These are phyloP conservation scores for Eptesicus fuscus DNA, from an alignment of 2,113 vertebrate genomes.

Conservation along the genomic window DNA sequence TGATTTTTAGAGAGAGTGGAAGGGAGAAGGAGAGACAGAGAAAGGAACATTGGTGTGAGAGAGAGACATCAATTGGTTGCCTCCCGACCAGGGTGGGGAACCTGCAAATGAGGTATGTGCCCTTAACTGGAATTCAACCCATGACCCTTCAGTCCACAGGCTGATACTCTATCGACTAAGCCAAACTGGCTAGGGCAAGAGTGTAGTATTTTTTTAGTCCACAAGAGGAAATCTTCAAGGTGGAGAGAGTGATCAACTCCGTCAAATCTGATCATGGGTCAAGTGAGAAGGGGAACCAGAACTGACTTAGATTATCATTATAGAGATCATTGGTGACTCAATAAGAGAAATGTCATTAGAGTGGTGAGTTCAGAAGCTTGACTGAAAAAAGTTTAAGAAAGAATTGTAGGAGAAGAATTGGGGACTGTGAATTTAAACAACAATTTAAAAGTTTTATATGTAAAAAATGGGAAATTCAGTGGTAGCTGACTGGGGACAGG, in stretches of 20 bases:
- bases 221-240: background rate
- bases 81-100: too few relatives aligned
- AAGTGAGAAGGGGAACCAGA: background rate
- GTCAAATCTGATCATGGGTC: background rate
- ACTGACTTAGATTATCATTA: background rate
- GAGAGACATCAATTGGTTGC: too few relatives aligned
- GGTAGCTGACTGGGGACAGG: background rate
- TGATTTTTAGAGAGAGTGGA: too few relatives aligned
- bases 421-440: background rate
- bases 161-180: too few relatives aligned
- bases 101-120: too few relatives aligned
- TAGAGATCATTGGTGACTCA: background rate
- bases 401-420: background rate
- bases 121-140: too few relatives aligned
- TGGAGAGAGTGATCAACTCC: background rate
- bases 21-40: too few relatives aligned
- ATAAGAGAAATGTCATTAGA: background rate
- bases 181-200: background rate
- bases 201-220: background rate
- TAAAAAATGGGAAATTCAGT: background rate
- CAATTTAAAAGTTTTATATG: background rate
- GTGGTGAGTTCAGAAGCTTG: background rate
- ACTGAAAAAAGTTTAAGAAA: background rate
- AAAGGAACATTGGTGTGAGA: too few relatives aligned
- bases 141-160: too few relatives aligned